Evolutionary conservation across 2,888 invertebrate species (phyloP).

Genomic region (Heterodera filipjevi): DNA sequence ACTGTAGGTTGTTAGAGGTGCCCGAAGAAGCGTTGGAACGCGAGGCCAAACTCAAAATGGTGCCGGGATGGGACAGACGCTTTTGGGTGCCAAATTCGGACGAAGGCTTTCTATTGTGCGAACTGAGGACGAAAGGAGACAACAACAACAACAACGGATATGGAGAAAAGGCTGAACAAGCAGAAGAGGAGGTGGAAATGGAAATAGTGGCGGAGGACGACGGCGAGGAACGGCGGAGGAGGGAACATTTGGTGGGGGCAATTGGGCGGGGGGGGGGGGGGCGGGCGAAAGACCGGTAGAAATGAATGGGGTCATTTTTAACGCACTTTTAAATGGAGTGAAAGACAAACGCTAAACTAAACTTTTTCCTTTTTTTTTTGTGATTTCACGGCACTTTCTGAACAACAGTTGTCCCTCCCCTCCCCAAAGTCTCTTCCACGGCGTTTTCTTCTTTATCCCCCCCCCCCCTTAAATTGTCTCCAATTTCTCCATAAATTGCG

Average conservation of each 20-base stretch:
- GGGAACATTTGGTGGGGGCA: not conserved
- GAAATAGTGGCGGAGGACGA: not conserved
- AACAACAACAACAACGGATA: not conserved
- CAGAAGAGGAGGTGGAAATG: not conserved
- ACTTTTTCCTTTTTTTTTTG: not conserved
- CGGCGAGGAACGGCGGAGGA: not conserved
- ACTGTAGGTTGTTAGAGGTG: constrained; percentile 12
- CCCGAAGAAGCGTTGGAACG: constrained; percentile 21
- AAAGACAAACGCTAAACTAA: too few species aligned
- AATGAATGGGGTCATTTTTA: constrained; percentile 9
- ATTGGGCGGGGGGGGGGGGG: not conserved
- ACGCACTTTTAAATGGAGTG: not conserved
- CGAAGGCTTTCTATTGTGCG: constrained; percentile 47
- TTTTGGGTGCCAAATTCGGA: constrained; percentile 56
- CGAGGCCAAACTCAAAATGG: constrained; percentile 15
- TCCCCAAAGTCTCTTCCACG: not conserved
- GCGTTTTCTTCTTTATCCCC: too few species aligned
- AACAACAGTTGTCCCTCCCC: not conserved
- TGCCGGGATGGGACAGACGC: constrained; percentile 29
- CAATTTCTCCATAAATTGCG: not conserved
- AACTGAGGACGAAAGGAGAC: constrained; percentile 33
- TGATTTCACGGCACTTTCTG: not conserved
- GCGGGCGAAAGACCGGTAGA: not conserved
- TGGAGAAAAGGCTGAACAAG: not conserved
- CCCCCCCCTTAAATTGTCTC: not conserved